Conservation (phyloP, 2,888 invertebrate species). For the Syrphus vitripennis region DNA sequence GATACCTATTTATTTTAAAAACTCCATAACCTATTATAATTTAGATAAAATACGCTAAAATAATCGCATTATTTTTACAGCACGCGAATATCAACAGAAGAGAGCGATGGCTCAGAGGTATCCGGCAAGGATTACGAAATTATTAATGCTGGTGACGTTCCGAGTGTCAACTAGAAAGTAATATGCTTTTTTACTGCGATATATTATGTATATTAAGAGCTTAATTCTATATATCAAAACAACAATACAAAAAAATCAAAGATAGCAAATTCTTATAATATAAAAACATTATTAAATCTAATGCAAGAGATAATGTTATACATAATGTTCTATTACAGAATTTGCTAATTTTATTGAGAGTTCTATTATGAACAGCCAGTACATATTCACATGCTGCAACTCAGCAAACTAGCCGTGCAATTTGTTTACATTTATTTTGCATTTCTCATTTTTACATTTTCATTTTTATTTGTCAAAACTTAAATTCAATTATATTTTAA, state of each 20-base stretch:
- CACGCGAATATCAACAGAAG: slow-evolving; percentile 84
- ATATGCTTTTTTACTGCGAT: slow-evolving; percentile 46
- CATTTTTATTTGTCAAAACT: slow-evolving; percentile 9
- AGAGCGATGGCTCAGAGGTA: slow-evolving; percentile 87
- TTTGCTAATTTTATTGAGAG: not conserved
- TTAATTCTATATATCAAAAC: slow-evolving; percentile 2
- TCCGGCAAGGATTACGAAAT: slow-evolving; percentile 95
- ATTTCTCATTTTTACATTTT: slow-evolving; percentile 3
- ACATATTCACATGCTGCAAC: not conserved
- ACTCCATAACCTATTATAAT: too few relatives aligned
- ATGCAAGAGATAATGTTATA: not conserved
- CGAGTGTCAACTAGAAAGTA: slow-evolving; percentile 78
- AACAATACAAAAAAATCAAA: not conserved
- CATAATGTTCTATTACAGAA: not conserved
- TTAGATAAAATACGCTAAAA: not conserved
- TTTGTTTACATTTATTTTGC: slow-evolving; percentile 3
- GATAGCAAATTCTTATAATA: not conserved
- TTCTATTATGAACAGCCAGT: not conserved
- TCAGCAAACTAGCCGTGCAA: not conserved
- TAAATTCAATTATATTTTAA: slow-evolving; percentile 11
- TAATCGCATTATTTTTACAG: slow-evolving; percentile 73
- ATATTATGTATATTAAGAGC: slow-evolving; percentile 34
- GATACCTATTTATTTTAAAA: too few relatives aligned
- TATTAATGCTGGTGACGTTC: slow-evolving; percentile 87
- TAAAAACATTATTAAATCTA: not conserved